Conservation (phyloP, 2,113 vertebrate species). For the Mus musculus region GRCm39 chr1:175578501-175579000, state of each 20-base stretch:
- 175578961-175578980: conserved; percentile 2
- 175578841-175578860: background rate
- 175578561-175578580: background rate
- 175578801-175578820: background rate
- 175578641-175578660: background rate
- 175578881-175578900: background rate
- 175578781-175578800: background rate
- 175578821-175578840: background rate
- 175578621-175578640: background rate
- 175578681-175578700: background rate
- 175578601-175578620: background rate
- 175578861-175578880: background rate
- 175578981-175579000: background rate
- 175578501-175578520: background rate
- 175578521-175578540: background rate
- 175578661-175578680: background rate
- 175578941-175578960: background rate
- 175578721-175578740: background rate
- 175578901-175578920: background rate
- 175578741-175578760: background rate
- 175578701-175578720: background rate
- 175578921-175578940: background rate
- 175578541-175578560: background rate
- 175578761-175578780: background rate
- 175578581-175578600: background rate